phyloP scores from a whole-genome alignment of 2,113 vertebrate species.

The Ochotona princeps region DNA sequence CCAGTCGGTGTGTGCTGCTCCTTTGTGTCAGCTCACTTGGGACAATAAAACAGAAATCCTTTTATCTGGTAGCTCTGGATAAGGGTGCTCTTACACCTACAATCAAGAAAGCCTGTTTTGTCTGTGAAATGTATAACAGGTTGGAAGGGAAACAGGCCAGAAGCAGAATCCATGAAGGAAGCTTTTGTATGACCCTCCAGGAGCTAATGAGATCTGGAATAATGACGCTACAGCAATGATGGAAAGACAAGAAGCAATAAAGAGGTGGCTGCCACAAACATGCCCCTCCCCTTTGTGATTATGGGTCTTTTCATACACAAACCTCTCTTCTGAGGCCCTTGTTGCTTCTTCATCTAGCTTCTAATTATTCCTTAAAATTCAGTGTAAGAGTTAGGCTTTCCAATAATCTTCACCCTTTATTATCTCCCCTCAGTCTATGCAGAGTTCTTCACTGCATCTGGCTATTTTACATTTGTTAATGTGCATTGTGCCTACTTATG shows the following conservation, averaged over 20 bases:
- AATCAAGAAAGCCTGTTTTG: not conserved
- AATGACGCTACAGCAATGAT: not conserved
- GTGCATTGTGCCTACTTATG: not conserved
- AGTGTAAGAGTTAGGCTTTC: not conserved
- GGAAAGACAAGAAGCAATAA: not conserved
- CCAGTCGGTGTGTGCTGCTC: too few relatives aligned
- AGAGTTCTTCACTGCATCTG: not conserved
- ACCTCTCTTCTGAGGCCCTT: not conserved
- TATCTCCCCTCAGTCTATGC: not conserved
- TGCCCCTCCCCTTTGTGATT: not conserved
- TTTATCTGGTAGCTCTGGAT: not conserved
- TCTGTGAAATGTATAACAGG: not conserved
- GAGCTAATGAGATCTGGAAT: not conserved
- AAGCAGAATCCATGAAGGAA: not conserved
- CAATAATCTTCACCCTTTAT: not conserved
- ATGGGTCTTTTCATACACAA: not conserved
- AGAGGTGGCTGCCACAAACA: not conserved
- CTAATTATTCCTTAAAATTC: constrained; percentile 7
- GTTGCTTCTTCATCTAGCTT: not conserved
- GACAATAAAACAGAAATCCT: not conserved
- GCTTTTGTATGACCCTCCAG: not conserved
- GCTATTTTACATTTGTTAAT: not conserved
- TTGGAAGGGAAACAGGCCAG: not conserved
- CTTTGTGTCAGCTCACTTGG: too few relatives aligned
- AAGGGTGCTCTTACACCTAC: not conserved